Evolutionary conservation across 1,140 invertebrate species (phyloP), one percentile per base, ranked within the genome.

Genomic region (Uloborus diversus): DNA sequence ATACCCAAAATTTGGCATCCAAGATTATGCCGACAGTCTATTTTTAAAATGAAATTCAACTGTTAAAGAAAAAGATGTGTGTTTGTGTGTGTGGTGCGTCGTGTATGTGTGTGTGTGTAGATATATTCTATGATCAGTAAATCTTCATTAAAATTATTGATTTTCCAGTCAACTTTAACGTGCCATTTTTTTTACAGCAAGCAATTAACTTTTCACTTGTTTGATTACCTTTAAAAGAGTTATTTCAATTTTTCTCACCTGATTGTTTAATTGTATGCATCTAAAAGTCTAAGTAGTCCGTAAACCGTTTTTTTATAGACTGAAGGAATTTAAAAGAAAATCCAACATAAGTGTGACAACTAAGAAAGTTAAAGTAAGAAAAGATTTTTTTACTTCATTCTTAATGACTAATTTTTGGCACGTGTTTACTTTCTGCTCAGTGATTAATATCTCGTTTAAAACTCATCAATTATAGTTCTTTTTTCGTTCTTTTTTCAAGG

Each of bases 381-480:
- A 42, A 9, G 9, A 42, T 42, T 57, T 57, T 57, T 17, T 37
- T 32, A 27, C 25, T 35, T 30, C 3, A n/a, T 20, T 37, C 51
- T 70, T 70, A 57, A 57, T 30, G 53, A 70, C 57, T 56, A 70
- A 70, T 70, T 70, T 59, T 28, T 4, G 37, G 32, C 68, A 70
- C 68, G 57, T 70, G 68, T 70, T 70, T 53, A 11, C 13, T 20
- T 57, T 32, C 51, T 33, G 20, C 20, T 53, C 32, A n/a, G 35
- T 70, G 68, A 70, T 70, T 70, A 70, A 70, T 70, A 57, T 70
- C 68, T 70, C 68, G 68, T 70, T 70, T 70, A 57, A 70, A 70
- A 70, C 27, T 57, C 68, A 70, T 70, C 57, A 70, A 70, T 70
- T 70, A 70, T 57, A 47, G 25, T 57, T 35, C 37, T 68, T 57